Evolutionary conservation across 2,113 vertebrate genomes (phyloP).

Genomic region (Neolamprologus variostigma): DNA sequence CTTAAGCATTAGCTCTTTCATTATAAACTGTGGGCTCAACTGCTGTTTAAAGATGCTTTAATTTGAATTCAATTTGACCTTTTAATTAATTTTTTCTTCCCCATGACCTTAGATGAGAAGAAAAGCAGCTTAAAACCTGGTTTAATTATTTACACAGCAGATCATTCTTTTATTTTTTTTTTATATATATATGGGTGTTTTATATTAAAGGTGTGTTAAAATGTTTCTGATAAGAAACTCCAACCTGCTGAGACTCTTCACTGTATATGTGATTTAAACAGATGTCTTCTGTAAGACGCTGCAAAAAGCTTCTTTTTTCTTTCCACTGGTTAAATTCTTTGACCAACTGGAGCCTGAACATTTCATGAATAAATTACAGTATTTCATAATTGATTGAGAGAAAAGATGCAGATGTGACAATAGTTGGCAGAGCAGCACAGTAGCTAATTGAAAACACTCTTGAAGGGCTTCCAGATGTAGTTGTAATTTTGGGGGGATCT

Average conservation of each 20-base stretch:
- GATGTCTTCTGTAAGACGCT: slow-evolving; percentile 24
- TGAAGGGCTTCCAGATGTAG: slow-evolving; percentile 45
- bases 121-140: neutral
- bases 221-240: neutral
- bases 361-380: slow-evolving; percentile 47
- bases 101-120: neutral
- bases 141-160: neutral
- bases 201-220: neutral
- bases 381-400: slow-evolving; percentile 50
- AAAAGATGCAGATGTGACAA: slow-evolving; percentile 48
- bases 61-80: slow-evolving; percentile 33
- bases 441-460: neutral
- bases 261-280: neutral
- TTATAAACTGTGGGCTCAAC: slow-evolving; percentile 18
- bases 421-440: slow-evolving; percentile 10
- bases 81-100: slow-evolving; percentile 8
- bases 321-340: neutral
- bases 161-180: accelerated
- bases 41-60: slow-evolving; percentile 28
- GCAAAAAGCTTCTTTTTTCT: neutral
- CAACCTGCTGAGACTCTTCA: neutral
- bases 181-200: neutral
- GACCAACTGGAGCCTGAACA: neutral
- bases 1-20: slow-evolving; percentile 21
- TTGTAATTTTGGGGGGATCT: neutral